phyloP scores from a whole-genome alignment of 2,797 vertebrate genomes.

The Sphenopsis melanotis region DNA sequence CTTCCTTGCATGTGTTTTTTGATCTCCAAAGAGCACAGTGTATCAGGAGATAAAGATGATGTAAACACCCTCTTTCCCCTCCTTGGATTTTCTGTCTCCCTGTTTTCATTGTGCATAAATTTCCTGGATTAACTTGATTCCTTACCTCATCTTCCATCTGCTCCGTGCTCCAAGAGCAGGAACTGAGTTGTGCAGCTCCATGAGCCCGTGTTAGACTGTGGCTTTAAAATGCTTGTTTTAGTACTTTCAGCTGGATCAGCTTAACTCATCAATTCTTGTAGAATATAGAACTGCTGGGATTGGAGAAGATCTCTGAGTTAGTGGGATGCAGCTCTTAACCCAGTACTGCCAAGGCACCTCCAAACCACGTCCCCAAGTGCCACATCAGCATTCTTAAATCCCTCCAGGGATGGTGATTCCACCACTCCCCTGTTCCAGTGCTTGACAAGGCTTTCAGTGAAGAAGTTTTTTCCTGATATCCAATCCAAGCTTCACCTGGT shows the following conservation, averaged over 20 bases:
- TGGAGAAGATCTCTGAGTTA: neutral
- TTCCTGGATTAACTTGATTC: neutral
- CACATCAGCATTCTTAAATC: neutral
- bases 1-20: neutral
- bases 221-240: neutral
- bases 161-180: neutral
- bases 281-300: neutral
- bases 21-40: neutral
- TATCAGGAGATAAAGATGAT: neutral
- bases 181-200: neutral
- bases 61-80: neutral
- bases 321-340: neutral
- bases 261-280: neutral
- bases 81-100: neutral
- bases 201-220: accelerated
- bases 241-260: neutral
- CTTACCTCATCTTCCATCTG: neutral
- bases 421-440: neutral
- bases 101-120: neutral
- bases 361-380: accelerated
- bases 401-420: neutral
- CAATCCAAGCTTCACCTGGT: neutral
- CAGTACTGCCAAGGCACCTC: neutral
- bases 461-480: neutral
- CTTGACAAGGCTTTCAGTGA: neutral